These are phyloP conservation scores for Halictus rubicundus DNA, from an alignment of 1,140 invertebrate species.

Conservation along the genomic window DNA sequence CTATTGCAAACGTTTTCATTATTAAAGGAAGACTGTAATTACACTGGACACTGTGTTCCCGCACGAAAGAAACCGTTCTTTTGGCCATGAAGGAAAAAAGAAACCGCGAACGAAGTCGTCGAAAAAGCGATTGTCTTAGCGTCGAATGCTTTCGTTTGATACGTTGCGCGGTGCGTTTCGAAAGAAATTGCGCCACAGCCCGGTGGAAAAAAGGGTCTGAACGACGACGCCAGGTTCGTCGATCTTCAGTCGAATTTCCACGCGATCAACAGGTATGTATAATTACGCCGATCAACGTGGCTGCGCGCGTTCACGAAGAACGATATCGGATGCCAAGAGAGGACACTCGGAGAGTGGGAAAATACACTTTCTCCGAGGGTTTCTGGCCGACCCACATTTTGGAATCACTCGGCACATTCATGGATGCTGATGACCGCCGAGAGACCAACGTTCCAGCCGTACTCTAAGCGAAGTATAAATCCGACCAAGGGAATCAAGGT, in stretches of 20 bases:
- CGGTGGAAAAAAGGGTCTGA: not conserved
- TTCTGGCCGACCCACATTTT: slow-evolving; percentile 64
- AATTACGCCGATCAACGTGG: slow-evolving; percentile 2
- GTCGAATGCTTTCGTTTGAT: too few relatives aligned
- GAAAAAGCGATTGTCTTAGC: too few relatives aligned
- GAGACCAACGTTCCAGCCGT: slow-evolving; percentile 16
- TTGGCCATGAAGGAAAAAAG: too few relatives aligned
- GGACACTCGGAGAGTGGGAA: slow-evolving; percentile 55
- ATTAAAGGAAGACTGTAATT: too few relatives aligned
- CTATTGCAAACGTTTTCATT: too few relatives aligned
- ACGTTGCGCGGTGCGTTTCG: too few relatives aligned
- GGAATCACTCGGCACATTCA: slow-evolving; percentile 46
- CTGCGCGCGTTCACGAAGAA: slow-evolving; percentile 28
- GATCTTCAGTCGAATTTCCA: slow-evolving; percentile 2
- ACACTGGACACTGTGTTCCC: too few relatives aligned
- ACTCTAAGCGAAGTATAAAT: slow-evolving; percentile 25
- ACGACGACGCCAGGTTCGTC: not conserved
- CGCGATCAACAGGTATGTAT: not conserved
- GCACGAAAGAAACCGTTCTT: too few relatives aligned
- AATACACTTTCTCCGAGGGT: slow-evolving; percentile 67
- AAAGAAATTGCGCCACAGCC: not conserved
- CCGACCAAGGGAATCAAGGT: slow-evolving; percentile 61
- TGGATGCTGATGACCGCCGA: slow-evolving; percentile 58
- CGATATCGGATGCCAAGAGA: slow-evolving; percentile 55
- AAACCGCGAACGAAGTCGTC: too few relatives aligned